A percentile compares a stretch with the other conserved stretches of the same genome.
Evolutionary conservation across 2,888 invertebrate genomes (phyloP).

Genomic region (Agriopis aurantiaria): DNA sequence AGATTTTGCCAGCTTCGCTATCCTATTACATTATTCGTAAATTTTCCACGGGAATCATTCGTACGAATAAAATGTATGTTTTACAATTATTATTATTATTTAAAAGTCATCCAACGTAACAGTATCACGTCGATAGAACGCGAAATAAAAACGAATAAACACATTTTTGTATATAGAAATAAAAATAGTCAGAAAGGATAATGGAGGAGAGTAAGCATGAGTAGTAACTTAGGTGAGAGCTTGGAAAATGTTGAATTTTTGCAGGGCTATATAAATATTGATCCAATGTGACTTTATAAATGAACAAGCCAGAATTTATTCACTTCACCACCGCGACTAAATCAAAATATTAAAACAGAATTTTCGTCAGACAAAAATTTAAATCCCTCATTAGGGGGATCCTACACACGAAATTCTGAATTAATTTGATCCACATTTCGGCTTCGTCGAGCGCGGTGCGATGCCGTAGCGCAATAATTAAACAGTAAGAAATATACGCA

Average conservation of each 20-base stretch:
- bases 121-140: too few relatives aligned
- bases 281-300: background rate
- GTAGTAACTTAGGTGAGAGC: too few relatives aligned
- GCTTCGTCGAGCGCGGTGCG: conserved; percentile 39
- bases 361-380: conserved; percentile 47
- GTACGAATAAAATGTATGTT: background rate
- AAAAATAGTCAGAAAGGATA: too few relatives aligned
- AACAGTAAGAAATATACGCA: conserved; percentile 1
- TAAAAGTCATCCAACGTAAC: background rate
- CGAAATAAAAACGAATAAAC: too few relatives aligned
- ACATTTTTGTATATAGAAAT: too few relatives aligned
- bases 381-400: conserved; percentile 47
- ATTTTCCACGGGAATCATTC: background rate
- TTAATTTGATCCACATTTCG: conserved; percentile 55
- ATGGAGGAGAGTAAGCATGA: too few relatives aligned
- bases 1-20: background rate
- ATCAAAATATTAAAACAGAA: conserved; percentile 36
- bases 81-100: too few relatives aligned
- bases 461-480: conserved; percentile 10
- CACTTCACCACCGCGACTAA: conserved; percentile 16
- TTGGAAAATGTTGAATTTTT: too few relatives aligned
- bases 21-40: background rate
- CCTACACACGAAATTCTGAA: conserved; percentile 52
- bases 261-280: too few relatives aligned
- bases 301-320: background rate